A percentile compares a stretch with the other conserved stretches of the same genome.
Conservation (phyloP, 2,888 invertebrate genomes). For the Apoda limacodes region DNA sequence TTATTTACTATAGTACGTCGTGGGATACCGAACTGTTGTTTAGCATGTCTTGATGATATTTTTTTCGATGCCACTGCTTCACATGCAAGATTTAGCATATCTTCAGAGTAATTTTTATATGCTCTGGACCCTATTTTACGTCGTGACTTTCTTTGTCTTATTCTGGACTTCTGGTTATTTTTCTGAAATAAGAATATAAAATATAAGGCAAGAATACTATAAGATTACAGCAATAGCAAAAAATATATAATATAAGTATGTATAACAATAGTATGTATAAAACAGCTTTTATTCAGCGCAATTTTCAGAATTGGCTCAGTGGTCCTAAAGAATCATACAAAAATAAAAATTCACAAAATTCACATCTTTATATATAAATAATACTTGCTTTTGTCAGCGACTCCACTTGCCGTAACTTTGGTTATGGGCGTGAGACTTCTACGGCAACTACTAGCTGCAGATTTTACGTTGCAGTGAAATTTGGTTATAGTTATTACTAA, state of each 20-base stretch:
- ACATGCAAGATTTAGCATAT: not conserved
- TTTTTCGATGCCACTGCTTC: not conserved
- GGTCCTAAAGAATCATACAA: too few species aligned
- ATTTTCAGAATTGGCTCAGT: too few species aligned
- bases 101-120: slow-evolving; percentile 7
- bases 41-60: slow-evolving; percentile 15
- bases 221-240: not conserved
- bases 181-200: slow-evolving; percentile 2
- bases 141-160: slow-evolving; percentile 8
- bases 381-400: too few species aligned
- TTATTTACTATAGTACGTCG: slow-evolving; percentile 15
- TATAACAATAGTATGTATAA: not conserved
- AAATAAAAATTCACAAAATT: too few species aligned
- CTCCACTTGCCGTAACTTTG: too few species aligned
- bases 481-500: too few species aligned
- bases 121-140: slow-evolving; percentile 4
- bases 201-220: too few species aligned
- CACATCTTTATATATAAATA: too few species aligned
- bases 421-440: too few species aligned
- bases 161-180: slow-evolving; percentile 8
- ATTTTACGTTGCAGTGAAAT: too few species aligned
- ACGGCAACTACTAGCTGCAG: too few species aligned
- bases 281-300: too few species aligned
- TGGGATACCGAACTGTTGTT: slow-evolving; percentile 16
- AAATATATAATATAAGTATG: not conserved